Evolutionary conservation across 1,140 invertebrate genomes (phyloP), one percentile per base, ranked within the genome.

Genomic region (Formica exsecta): DNA sequence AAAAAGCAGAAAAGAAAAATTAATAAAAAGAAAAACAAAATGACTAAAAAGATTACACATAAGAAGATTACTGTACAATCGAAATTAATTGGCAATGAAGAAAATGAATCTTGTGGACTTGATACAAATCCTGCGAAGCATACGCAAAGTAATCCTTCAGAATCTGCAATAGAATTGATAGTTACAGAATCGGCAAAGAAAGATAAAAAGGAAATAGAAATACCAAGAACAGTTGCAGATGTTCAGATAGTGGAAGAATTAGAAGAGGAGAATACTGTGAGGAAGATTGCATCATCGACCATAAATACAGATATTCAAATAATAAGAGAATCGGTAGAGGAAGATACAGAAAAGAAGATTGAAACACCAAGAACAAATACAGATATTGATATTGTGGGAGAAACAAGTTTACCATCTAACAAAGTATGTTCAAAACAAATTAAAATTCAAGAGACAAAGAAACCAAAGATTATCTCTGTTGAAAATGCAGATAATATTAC

Each of bases 401-500:
- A 51, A 36, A 51, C n/a, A 64, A 36, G 16, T 36, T 29, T 48
- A 61, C 4, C 38, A 32, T 0, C 41, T 19, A 32, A 62, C 13
- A 22, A 25, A 59, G 11, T 8, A 65, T 44, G 0, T 19, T 5
- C 1, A 29, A 7, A 73, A 8, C 22, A 77, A 75, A 36, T 5
- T 74, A n/a, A 66, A 41, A 32, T 51, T 29, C 4, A 64, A 22
- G 4, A 6, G 29, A 16, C 3, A n/a, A 32, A 19, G 9, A 77
- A 71, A 3, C 66, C 81, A 29, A 59, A 6, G 61, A 44, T 90
- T 73, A 19, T 88, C 36, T 91, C 91, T 7, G 19, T 91, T 7
- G 57, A 90, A 59, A 76, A 89, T 41, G 38, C 86, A 25, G 36
- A 32, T 13, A 85, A 89, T 70, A 89, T 88, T 29, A 85, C 73